These are phyloP conservation scores for Ormyrus thymus DNA, from an alignment of 2,888 invertebrate species.

Conservation along the genomic window DNA sequence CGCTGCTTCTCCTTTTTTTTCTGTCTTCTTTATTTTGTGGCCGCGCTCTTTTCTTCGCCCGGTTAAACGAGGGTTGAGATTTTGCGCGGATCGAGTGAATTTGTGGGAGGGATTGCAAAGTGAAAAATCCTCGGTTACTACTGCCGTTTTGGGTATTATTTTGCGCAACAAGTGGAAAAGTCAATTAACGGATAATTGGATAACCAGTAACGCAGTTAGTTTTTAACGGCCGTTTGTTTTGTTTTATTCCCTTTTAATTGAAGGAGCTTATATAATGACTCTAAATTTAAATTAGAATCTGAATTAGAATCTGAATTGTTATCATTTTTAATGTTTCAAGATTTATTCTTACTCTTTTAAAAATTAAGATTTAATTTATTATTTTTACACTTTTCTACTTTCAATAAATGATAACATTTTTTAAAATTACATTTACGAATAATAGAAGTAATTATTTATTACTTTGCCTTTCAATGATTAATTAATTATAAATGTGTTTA, in stretches of 20 bases:
- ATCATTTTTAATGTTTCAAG: too few relatives aligned
- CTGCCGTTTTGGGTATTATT: slow-evolving; percentile 2
- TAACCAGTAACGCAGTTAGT: slow-evolving; percentile 22
- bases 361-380: too few relatives aligned
- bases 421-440: too few relatives aligned
- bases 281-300: too few relatives aligned
- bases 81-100: not conserved
- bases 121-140: slow-evolving; percentile 7
- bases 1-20: not conserved
- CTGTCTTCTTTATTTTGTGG: not conserved
- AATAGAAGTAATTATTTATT: too few relatives aligned
- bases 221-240: slow-evolving; percentile 25
- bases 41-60: not conserved
- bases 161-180: slow-evolving; percentile 48
- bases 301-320: too few relatives aligned
- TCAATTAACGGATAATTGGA: slow-evolving; percentile 42
- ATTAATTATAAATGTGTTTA: too few relatives aligned
- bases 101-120: not conserved
- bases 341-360: too few relatives aligned
- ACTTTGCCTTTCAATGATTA: too few relatives aligned
- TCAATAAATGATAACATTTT: too few relatives aligned
- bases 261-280: not conserved
- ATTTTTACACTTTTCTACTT: too few relatives aligned
- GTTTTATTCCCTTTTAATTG: slow-evolving; percentile 1
- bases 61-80: not conserved